Percentiles rank a stretch among this genome's conserved stretches.
phyloP scores from a whole-genome alignment of 2,113 vertebrate species.

The Marcusenius ussheri region DNA sequence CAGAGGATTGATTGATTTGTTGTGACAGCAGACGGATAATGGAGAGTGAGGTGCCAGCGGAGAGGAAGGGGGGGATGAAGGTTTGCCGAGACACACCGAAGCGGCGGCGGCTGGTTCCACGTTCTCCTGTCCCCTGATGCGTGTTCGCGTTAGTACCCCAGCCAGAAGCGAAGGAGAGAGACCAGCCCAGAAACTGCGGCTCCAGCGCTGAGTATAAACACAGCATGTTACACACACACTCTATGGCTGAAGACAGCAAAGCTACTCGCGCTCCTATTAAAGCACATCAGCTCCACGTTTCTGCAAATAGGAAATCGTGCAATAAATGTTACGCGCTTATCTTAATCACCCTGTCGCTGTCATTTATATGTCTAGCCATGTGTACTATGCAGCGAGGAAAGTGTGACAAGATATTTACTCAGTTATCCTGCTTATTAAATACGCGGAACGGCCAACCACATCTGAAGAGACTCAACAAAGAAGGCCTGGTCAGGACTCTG shows the following conservation, averaged over 20 bases:
- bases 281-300: neutral
- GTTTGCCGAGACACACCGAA: constrained; percentile 75
- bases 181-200: neutral
- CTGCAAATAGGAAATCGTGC: neutral
- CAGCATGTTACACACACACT: neutral
- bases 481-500: neutral
- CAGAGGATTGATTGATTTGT: constrained; percentile 99
- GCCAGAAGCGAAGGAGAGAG: neutral
- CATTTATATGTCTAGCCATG: neutral
- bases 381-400: neutral
- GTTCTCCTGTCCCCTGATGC: constrained; percentile 75
- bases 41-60: constrained; percentile 95
- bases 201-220: neutral
- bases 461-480: neutral
- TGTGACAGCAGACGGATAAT: constrained; percentile 99
- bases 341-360: neutral
- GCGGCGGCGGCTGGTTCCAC: constrained; percentile 75
- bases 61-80: constrained; percentile 79
- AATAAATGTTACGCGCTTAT: neutral
- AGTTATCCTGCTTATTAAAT: neutral
- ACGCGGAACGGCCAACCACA: neutral
- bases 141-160: constrained; percentile 48
- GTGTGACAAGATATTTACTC: neutral
- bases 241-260: neutral
- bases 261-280: neutral